Base-by-base conservation (phyloP, 2,113 vertebrate genomes). In the Oxyruncus cristatus region DNA sequence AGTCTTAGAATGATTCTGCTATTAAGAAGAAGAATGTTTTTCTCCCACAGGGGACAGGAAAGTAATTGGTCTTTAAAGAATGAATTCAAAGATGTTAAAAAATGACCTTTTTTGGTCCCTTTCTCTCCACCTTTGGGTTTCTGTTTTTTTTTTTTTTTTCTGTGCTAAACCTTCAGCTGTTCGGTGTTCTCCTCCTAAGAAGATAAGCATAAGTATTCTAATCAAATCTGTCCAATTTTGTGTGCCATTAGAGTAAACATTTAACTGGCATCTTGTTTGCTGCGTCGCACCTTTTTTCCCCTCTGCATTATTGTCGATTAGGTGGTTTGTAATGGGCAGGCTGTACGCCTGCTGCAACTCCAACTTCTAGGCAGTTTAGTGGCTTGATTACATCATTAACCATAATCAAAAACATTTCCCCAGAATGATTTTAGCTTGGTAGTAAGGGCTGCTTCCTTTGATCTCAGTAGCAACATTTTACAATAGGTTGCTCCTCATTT, bases 351-450 rank as follows among this genome's bases (percentile, higher is more conserved):
- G 87, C 94, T 91, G 85, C 87, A 98, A 92, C 93, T 97, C 74
- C 90, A 98, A 98, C 95, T 97, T 98, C 93, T 97, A 97, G 96
- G 86, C 95, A 95, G 93, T 96, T 97, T 98, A 96, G 96, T 97
- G 92, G 85, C 96, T 98, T 98, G 98, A 98, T 98, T 98, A 98
- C 98, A 98, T 98, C 98, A 98, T 98, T 98, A 98, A 95, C 95
- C 96, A 98, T 97, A 98, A 98, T 98, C 97, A 98, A 98, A 98
- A 98, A 98, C 96, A 98, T 98, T 98, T 98, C 95, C 95, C 93
- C 78, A 96, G 97, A 98, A 98, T 98, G 97, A 98, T 98, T 98
- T 98, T 97, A 97, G 96, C 97, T 96, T 98, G 95, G 97, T 97
- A 96, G 97, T 97, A 97, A 95, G 97, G 96, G 97, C 97, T 97